A percentile compares a stretch with the other conserved stretches of the same genome.
These are phyloP conservation scores for Apogon hyalosoma DNA, from an alignment of 2,797 vertebrate genomes.

Conservation along the genomic window DNA sequence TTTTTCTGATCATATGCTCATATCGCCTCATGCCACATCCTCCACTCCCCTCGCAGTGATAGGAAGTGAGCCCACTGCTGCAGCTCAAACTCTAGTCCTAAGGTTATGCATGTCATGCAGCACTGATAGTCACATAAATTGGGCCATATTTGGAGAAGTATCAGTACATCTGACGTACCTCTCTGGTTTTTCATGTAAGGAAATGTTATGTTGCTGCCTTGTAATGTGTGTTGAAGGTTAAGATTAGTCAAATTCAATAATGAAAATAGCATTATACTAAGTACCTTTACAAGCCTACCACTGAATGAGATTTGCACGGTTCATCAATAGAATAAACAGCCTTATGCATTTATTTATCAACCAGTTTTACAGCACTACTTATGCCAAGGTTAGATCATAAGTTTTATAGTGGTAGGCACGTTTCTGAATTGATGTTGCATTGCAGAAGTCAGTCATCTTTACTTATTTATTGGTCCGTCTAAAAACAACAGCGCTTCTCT, in stretches of 20 bases:
- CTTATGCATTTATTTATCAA: too few relatives aligned
- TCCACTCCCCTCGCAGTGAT: not conserved
- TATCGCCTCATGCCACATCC: not conserved
- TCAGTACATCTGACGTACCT: not conserved
- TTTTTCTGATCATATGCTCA: conserved; percentile 9
- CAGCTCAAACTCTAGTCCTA: not conserved
- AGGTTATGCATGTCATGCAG: not conserved
- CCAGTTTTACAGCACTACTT: not conserved
- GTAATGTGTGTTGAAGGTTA: too few relatives aligned
- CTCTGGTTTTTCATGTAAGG: not conserved
- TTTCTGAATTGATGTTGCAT: too few relatives aligned
- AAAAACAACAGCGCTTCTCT: too few relatives aligned
- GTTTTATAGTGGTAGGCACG: not conserved
- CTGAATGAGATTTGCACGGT: too few relatives aligned
- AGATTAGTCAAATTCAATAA: too few relatives aligned
- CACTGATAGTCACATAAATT: not conserved
- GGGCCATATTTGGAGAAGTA: not conserved
- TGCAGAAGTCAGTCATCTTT: too few relatives aligned
- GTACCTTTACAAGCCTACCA: too few relatives aligned
- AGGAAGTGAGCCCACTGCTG: conserved; percentile 54
- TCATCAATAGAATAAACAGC: too few relatives aligned
- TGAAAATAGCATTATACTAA: too few relatives aligned
- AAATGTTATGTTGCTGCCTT: too few relatives aligned
- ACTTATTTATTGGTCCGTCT: too few relatives aligned
- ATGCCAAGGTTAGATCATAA: not conserved